Evolutionary conservation across 1,140 invertebrate genomes (phyloP).

Genomic region (Pararge aegeria): DNA sequence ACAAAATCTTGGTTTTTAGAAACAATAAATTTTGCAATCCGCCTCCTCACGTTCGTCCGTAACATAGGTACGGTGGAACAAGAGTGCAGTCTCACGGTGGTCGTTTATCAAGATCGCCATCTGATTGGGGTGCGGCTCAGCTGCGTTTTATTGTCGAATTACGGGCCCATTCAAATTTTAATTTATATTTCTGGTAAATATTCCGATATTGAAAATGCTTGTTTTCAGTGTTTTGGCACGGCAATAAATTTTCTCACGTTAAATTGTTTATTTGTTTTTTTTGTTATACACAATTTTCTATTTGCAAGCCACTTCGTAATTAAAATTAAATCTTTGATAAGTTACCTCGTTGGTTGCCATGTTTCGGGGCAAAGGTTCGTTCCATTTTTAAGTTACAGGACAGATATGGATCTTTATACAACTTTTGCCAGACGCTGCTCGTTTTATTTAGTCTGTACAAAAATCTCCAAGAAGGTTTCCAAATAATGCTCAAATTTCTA

Average conservation of each 20-base stretch:
- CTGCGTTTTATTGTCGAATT: slow-evolving; percentile 78
- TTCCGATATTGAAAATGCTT: slow-evolving; percentile 46
- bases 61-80: slow-evolving; percentile 24
- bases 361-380: no score
- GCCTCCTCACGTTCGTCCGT: slow-evolving; percentile 19
- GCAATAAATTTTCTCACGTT: neutral
- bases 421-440: no score
- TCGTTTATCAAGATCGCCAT: slow-evolving; percentile 78
- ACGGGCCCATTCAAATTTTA: slow-evolving; percentile 74
- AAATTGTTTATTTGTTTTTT: neutral
- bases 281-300: no score
- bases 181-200: slow-evolving; percentile 64
- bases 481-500: no score
- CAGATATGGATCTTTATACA: no score
- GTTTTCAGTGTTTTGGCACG: slow-evolving; percentile 16
- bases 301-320: no score
- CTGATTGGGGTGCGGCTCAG: slow-evolving; percentile 73
- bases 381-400: no score
- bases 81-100: slow-evolving; percentile 72
- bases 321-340: no score
- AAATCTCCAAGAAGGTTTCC: no score
- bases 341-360: no score
- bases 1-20: neutral
- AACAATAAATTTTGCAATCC: slow-evolving; percentile 26
- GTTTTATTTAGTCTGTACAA: no score